Evolutionary conservation across 2,797 vertebrate species (phyloP), one percentile per base, ranked within the genome.

Genomic region (Enoplosus armatus): DNA sequence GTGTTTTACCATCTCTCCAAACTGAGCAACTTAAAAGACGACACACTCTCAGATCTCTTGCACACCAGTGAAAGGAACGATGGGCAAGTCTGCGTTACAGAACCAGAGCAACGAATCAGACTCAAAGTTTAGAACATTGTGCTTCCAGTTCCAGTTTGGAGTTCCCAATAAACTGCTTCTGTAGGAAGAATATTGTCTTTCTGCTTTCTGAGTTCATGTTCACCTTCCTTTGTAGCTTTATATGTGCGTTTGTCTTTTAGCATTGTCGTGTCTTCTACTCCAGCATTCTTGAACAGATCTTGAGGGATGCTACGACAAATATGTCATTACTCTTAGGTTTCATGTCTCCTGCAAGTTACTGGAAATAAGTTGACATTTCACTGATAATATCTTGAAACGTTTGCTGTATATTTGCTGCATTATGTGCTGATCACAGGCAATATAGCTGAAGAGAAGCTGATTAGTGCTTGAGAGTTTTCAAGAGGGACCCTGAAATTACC

Each of bases 11-110:
- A 75, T 80, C 64, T 77, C 75, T 88, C 79, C 85, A 90, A 90
- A 87, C 79, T 65, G 80, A 85, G 83, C 60, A 75, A 84, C 77
- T 87, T 86, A 80, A 88, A 88, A 90, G 85, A 75, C 11, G 22
- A 85, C 68, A 65, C 69, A 6, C 35, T 69, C 80, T 92, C 66
- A 88, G 85, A 91, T 87, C 78, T 87, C 29, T 50, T 47, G 37
- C 35, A 47, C 75, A 78, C 47, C 79, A 80, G 54, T 59, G 31
- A 69, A 62, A 73, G n/a, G 24, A 51, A 47, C 22, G 8, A 71
- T 59, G 31, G 53, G 31, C 35, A n/a, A 71, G 71, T 58, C 5
- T 47, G 47, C 0, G 1, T 20, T 27, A 24, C 7, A 66, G 24
- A 70, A 55, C 22, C 65, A 11, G 35, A 47, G 74, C 54, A 6